Evolutionary conservation across 2,888 invertebrate genomes (phyloP), one percentile per base, ranked within the genome.

Genomic region (Deilephila porcellus): DNA sequence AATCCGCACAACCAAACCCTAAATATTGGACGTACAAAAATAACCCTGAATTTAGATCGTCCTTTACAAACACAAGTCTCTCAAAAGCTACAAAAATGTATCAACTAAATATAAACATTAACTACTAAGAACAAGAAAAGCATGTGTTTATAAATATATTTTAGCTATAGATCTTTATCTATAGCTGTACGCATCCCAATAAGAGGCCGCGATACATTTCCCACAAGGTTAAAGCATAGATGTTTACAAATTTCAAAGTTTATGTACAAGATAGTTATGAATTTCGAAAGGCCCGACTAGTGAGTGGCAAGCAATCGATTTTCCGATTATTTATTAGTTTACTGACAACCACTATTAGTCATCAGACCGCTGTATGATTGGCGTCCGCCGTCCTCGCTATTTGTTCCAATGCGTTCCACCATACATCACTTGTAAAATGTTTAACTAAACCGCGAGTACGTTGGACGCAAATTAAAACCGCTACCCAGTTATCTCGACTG

Each of bases 391-490:
- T 81, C 81, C 76, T 79, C 80, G 79, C 78, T 81, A 80, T 78
- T 86, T 85, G 83, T 84, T 85, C 81, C 82, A 29, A 60, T 60
- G 17, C 62, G 29, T 60, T 60, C 37, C 83, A 82, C 80, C 84
- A 89, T 88, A 88, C 83, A 87, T 88, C 88, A 89, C 82, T 81
- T 72, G 75, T 76, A 76, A 76, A 80, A 76, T 80, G 81, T 81
- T 80, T 80, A 81, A 83, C 80, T 85, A 86, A 53, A 60, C 83
- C 56, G 56, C 56, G 56, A 85, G 85, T 85, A 86, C 83, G 84
- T 83, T 85, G 82, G 25, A 45, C 81, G 86, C 87, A 91, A 90
- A 91, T 92, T 92, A 91, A 88, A 91, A 86, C 87, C 88, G 88
- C 87, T 86, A 86, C 84, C 86, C 76, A 77, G 77, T 67, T 90